phyloP scores from a whole-genome alignment of 2,113 vertebrate species.

The Heptranchias perlo region DNA sequence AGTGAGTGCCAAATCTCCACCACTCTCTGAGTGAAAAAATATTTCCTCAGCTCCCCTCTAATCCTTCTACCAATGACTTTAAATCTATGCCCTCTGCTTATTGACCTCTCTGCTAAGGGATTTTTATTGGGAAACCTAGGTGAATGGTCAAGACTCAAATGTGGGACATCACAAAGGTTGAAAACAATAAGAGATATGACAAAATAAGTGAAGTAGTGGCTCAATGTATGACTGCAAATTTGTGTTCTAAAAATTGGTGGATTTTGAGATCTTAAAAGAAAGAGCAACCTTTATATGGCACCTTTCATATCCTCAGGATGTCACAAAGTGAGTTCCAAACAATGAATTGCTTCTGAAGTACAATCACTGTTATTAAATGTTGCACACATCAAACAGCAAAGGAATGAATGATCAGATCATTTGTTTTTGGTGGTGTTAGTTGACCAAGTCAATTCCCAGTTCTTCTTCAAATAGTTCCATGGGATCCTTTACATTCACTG shows the following conservation, averaged over 20 bases:
- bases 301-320: background rate
- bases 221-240: background rate
- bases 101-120: no score
- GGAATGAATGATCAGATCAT: background rate
- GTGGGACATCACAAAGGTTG: background rate
- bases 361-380: background rate
- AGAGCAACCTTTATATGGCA: background rate
- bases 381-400: background rate
- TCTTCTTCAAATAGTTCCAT: background rate
- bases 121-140: background rate
- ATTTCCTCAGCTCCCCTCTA: no score
- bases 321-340: background rate
- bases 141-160: background rate
- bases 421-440: background rate
- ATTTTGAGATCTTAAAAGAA: background rate
- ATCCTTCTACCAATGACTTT: no score
- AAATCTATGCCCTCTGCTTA: no score
- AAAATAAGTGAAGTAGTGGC: background rate
- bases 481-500: background rate
- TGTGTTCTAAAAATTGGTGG: background rate
- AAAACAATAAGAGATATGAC: background rate
- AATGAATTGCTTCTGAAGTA: background rate
- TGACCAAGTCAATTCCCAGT: background rate
- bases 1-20: no score
- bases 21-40: no score